Evolutionary conservation across 2,797 vertebrate species (phyloP), one percentile per base, ranked within the genome.

Genomic region (Molothrus ater): DNA sequence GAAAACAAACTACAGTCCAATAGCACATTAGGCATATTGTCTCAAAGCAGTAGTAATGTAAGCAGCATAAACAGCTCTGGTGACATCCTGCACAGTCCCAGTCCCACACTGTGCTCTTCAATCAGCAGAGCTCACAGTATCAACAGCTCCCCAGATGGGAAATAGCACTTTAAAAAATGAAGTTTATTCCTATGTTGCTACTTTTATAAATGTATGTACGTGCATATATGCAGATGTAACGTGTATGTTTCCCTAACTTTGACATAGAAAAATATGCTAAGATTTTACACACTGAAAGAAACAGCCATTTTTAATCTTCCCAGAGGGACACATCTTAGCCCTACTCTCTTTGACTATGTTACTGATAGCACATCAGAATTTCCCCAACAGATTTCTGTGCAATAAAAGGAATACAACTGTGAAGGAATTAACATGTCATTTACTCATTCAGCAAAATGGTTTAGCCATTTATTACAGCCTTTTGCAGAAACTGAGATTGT

Each of bases 261-360:
- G n/a, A 48, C 13, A 42, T 0, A 42, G 34, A 54, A 69, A 75
- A 59, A 76, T 22, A 63, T 0, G 1, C 3, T 19, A 14, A 65
- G 18, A 38, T 56, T 47, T 73, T 57, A 71, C 93, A 71, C 14
- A n/a, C 10, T 57, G 29, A 80, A 86, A 59, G 31, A 72, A 91
- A 60, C 38, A 53, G 26, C 13, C 17, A 21, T 40, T 69, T 36
- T 89, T 12, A 75, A 38, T 87, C 50, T 63, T 83, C 19, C 7
- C 38, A 78, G 14, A 73, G 17, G 21, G 24, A 48, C 32, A 64
- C 6, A 68, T n/a, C 9, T 57, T 48, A 26, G 64, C 17, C 15
- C 8, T 13, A 25, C 8, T 19, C 24, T 6, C 4, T 36, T 48
- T n/a, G 32, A 53, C 20, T 15, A 19, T 61, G 76, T 61, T n/a